Evolutionary conservation across 2,113 vertebrate species (phyloP).

Genomic region (Pelusios castaneus): DNA sequence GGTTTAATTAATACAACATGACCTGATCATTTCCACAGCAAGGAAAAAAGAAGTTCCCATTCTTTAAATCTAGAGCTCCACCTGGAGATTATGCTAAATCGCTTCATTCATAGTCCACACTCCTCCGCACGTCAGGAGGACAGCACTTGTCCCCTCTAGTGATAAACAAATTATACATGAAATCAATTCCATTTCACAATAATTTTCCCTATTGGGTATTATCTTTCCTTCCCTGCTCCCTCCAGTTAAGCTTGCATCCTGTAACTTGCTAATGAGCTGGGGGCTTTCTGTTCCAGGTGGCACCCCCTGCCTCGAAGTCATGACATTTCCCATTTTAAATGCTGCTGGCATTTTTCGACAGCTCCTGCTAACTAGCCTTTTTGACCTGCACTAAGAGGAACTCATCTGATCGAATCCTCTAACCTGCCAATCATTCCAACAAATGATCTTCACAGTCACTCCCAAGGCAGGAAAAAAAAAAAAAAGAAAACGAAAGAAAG

Average conservation of each 20-base stretch:
- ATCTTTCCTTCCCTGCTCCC: slow-evolving; percentile 81
- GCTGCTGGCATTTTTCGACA: slow-evolving; percentile 86
- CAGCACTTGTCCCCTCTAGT: slow-evolving; percentile 86
- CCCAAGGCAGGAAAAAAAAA: slow-evolving; percentile 76
- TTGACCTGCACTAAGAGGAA: slow-evolving; percentile 84
- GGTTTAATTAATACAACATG: slow-evolving; percentile 83
- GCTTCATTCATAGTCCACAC: slow-evolving; percentile 84
- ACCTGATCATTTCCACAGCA: slow-evolving; percentile 79
- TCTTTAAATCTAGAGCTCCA: slow-evolving; percentile 78
- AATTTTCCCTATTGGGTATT: slow-evolving; percentile 87
- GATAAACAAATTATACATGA: slow-evolving; percentile 93
- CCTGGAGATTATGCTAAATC: slow-evolving; percentile 88
- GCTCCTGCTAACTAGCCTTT: slow-evolving; percentile 89
- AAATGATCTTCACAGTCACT: slow-evolving; percentile 87
- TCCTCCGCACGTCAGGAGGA: slow-evolving; percentile 83
- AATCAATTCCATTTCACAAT: slow-evolving; percentile 90
- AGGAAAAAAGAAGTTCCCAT: slow-evolving; percentile 79
- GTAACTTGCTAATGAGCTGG: slow-evolving; percentile 88
- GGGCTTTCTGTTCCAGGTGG: slow-evolving; percentile 86
- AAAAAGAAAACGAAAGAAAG: slow-evolving; percentile 29
- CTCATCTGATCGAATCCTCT: slow-evolving; percentile 89
- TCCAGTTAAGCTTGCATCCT: slow-evolving; percentile 83
- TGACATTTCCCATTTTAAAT: slow-evolving; percentile 85
- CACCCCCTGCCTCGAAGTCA: slow-evolving; percentile 86
- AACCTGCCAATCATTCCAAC: slow-evolving; percentile 85